Evolutionary conservation across 2,888 invertebrate genomes (phyloP), one percentile per base, ranked within the genome.

Genomic region (Rhagium mordax): DNA sequence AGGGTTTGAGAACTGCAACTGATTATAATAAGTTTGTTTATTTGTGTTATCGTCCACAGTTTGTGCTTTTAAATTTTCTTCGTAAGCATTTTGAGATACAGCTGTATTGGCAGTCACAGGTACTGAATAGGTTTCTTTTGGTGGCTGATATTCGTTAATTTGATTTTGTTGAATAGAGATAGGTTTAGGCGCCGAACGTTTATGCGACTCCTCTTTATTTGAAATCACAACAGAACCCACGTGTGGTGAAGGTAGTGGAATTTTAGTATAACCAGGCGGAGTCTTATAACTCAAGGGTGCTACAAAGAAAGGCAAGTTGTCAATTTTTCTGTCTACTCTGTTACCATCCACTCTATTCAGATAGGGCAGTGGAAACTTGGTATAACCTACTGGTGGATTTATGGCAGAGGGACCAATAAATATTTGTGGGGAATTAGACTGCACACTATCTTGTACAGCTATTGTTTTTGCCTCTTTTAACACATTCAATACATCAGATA

Each of bases 241-340:
- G 81, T 96, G 96, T 0, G 96, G 96, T 13, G 95, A 93, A 0
- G 96, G 96, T 84, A 96, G 91, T 0, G 95, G 93, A 76, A 96
- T 96, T 87, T 96, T 96, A 0, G 94, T 94, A 84, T 95, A 96
- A 2, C 96, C 96, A 60, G 91, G 90, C 0, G 95, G 96, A n/a
- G 95, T 93, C 79, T 93, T 93, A 82, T 95, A 96, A 82, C 94
- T 96, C 21, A 95, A 86, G 0, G 96, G 96, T 0, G 96, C 96
- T 6, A 96, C 96, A 81, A 96, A 96, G 87, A 96, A 96, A 0
- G 95, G 94, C 0, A 95, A 86, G 78, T 94, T 93, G 67, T 92
- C 92, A 0, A 95, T 90, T 86, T 94, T 94, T 70, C 92, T 90
- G 81, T 94, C 93, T 8, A 92, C 91, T 70, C 93, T 89, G 75